Evolutionary conservation across 2,797 vertebrate species (phyloP), one percentile per base, ranked within the genome.

Genomic region (Danio choprae): DNA sequence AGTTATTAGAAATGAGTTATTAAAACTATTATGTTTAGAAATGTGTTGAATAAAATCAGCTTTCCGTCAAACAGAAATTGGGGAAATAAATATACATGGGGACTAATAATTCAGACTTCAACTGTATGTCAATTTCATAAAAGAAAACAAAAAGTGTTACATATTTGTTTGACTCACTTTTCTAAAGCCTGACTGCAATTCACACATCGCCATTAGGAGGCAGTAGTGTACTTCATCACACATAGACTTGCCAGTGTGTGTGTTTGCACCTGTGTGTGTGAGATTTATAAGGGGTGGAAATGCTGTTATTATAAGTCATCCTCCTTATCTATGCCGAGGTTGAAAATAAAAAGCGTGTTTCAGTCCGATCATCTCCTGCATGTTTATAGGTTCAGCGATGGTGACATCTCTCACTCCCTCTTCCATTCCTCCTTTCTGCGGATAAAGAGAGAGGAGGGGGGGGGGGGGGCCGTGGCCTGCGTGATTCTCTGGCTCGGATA

Each of bases 151-250:
- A 7, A 22, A 8, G 12, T 15, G 1, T 41, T 38, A 0, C 7
- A 11, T 43, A 6, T 65, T 3, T 64, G 15, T 64, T 7, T 15
- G 15, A 15, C 4, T n/a, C 38, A 4, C 48, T 58, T 58, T 7
- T 15, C 22, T 69, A 11, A 70, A 68, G 4, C 8, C 36, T 76
- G 22, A 60, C 64, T 87, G 88, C 86, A 87, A 75, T 92, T 86
- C 56, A 1, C 48, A 22, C 62, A 41, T 15, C 63, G 86, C 94
- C 96, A 90, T 95, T 87, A 96, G 97, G 95, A 96, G 97, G 97
- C 95, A 96, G 94, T 95, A 95, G 92, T 91, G 90, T 81, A 90
- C 95, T 90, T 88, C 83, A 87, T 38, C 86, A 89, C 56, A 85
- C 86, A 16, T 74, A 74, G 40, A 53, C 58, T 36, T 78, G 20